phyloP scores from a whole-genome alignment of 2,113 vertebrate genomes.

The Anser cygnoides region DNA sequence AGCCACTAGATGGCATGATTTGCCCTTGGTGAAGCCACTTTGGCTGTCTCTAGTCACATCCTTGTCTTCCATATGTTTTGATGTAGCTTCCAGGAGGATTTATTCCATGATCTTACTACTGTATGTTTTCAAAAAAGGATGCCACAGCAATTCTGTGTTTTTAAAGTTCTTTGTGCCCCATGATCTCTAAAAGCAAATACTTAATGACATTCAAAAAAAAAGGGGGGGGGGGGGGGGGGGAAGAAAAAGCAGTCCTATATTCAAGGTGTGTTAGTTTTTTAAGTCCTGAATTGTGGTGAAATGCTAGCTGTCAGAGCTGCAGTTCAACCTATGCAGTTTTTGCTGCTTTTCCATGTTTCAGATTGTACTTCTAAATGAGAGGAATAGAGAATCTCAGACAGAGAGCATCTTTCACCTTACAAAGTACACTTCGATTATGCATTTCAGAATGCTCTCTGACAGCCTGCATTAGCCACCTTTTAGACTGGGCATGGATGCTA shows the following conservation, averaged over 20 bases:
- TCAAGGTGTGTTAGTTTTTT: not conserved
- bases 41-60: not conserved
- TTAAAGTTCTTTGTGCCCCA: not conserved
- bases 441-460: not conserved
- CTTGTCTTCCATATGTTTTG: not conserved
- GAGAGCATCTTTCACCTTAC: not conserved
- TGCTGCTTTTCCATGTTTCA: not conserved
- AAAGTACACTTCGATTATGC: not conserved
- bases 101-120: not conserved
- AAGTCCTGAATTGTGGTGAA: not conserved
- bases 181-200: not conserved
- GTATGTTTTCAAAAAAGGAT: not conserved
- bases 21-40: not conserved
- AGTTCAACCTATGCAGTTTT: not conserved
- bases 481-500: not conserved
- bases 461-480: not conserved
- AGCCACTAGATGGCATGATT: not conserved
- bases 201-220: not conserved
- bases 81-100: not conserved
- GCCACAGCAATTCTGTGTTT: not conserved
- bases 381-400: not conserved
- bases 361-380: not conserved
- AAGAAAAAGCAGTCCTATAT: not conserved
- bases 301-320: not conserved
- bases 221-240: not conserved